Percentiles rank a stretch among this genome's conserved stretches.
phyloP scores from a whole-genome alignment of 2,888 invertebrate species.

The Melieria picta region DNA sequence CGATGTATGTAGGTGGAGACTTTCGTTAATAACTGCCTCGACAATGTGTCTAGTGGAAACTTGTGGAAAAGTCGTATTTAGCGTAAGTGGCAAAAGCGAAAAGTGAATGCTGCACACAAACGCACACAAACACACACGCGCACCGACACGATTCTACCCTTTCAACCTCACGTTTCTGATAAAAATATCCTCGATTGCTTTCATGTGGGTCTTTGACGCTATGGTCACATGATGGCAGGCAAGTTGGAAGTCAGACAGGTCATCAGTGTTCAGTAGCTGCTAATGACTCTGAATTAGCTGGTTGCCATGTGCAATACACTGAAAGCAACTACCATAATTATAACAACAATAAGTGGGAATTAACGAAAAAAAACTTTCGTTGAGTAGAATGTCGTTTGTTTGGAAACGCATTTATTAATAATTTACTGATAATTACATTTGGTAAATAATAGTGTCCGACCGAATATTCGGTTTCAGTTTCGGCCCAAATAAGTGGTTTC shows the following conservation, averaged over 20 bases:
- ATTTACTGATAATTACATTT: no score
- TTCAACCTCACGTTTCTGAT: conserved; percentile 3
- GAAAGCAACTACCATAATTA: no score
- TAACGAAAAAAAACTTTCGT: background rate
- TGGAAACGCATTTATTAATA: no score
- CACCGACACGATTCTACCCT: conserved; percentile 1
- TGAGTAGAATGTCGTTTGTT: no score
- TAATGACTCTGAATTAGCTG: conserved; percentile 25
- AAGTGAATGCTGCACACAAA: conserved; percentile 2
- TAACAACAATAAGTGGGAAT: no score
- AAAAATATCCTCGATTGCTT: no score
- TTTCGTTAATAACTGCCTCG: conserved; percentile 31
- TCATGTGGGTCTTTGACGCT: no score
- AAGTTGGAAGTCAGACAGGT: background rate
- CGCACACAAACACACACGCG: background rate
- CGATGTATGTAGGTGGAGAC: conserved; percentile 3
- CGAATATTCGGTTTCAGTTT: no score
- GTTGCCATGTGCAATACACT: no score
- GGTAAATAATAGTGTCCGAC: no score
- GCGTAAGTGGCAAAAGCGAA: conserved; percentile 24
- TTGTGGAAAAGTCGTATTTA: conserved; percentile 25
- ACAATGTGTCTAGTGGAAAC: conserved; percentile 29
- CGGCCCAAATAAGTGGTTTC: no score
- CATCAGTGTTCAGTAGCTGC: conserved; percentile 16
- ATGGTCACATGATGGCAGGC: no score